Conservation (phyloP, 2,888 invertebrate genomes). For the Cistogaster globosa region DNA sequence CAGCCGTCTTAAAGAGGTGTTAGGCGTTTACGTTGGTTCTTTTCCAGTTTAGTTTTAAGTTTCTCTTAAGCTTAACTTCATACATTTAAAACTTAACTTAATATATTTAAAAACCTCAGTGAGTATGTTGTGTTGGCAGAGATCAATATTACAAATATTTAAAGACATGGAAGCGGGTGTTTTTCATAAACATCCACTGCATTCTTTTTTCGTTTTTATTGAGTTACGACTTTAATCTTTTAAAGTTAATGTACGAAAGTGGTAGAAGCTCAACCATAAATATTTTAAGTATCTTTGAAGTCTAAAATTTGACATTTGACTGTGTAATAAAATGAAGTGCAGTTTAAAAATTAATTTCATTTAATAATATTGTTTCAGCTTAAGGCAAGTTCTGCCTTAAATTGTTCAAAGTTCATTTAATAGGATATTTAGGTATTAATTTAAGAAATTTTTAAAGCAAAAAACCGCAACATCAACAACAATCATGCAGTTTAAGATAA, state of each 20-base stretch:
- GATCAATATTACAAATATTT: constrained; percentile 56
- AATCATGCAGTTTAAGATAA: too few relatives aligned
- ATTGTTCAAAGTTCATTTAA: not conserved
- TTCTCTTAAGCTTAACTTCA: constrained; percentile 73
- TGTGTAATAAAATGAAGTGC: constrained; percentile 11
- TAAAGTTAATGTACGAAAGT: constrained; percentile 3
- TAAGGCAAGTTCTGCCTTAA: too few relatives aligned
- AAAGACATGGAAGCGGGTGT: constrained; percentile 60
- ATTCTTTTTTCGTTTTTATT: not conserved
- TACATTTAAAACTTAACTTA: constrained; percentile 64
- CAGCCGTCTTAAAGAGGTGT: constrained; percentile 72
- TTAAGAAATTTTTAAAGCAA: too few relatives aligned
- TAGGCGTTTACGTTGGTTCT: constrained; percentile 77
- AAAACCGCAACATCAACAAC: too few relatives aligned
- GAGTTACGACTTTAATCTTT: not conserved
- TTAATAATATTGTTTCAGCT: constrained; percentile 20
- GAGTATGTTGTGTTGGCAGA: constrained; percentile 26
- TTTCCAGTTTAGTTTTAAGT: constrained; percentile 64
- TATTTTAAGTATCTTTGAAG: constrained; percentile 27
- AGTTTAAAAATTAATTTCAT: constrained; percentile 27
- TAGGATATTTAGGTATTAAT: too few relatives aligned
- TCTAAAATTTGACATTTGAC: constrained; percentile 6
- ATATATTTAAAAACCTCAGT: constrained; percentile 58
- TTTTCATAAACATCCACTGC: constrained; percentile 12
- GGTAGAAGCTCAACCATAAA: constrained; percentile 16